These are phyloP conservation scores for Euwallacea similis DNA, from an alignment of 1,140 invertebrate species.

Conservation along the genomic window DNA sequence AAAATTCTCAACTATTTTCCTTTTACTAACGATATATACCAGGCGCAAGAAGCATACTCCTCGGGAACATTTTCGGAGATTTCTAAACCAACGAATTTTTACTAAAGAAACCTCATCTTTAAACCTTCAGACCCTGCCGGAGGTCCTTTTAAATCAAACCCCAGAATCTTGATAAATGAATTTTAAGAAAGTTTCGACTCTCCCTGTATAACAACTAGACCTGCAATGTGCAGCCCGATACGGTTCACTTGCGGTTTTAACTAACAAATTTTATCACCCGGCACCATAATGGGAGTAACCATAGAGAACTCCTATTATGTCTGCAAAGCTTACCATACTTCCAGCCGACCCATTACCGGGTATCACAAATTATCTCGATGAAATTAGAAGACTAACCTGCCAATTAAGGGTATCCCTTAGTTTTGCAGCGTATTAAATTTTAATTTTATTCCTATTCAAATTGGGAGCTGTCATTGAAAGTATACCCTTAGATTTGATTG, in stretches of 20 bases:
- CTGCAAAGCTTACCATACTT: no score
- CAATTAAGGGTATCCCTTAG: constrained; percentile 20
- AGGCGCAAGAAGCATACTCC: no score
- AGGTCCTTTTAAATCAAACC: no score
- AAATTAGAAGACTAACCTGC: neutral
- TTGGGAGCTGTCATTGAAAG: constrained; percentile 34
- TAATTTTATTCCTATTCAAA: constrained; percentile 32
- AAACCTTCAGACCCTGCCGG: no score
- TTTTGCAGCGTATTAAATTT: constrained; percentile 19
- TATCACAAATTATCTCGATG: no score
- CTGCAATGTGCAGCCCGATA: constrained; percentile 9
- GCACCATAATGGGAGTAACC: constrained; percentile 31
- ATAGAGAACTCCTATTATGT: neutral
- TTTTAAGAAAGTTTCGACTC: neutral
- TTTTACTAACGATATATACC: no score
- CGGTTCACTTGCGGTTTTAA: constrained; percentile 36
- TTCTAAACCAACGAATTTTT: no score
- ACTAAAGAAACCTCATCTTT: no score
- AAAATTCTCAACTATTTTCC: constrained; percentile 13
- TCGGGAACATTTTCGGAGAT: no score
- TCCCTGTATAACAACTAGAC: neutral
- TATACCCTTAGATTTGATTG: constrained; percentile 35
- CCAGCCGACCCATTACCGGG: no score
- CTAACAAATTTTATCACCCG: constrained; percentile 40
- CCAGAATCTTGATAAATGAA: no score